Conservation (phyloP, 2,797 vertebrate species). For the Tadarida brasiliensis region DNA sequence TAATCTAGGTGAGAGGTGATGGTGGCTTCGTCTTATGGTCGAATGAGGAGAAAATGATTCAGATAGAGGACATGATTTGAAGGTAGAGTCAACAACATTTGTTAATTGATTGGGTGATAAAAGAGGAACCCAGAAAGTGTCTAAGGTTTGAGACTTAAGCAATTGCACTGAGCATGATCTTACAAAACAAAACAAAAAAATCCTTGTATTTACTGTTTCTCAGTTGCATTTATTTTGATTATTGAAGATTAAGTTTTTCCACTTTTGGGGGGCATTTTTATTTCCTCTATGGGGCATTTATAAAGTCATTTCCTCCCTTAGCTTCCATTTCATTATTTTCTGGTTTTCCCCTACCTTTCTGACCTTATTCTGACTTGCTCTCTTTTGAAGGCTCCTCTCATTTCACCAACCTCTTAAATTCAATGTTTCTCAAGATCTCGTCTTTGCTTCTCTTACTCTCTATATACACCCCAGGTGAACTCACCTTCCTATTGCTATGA, state of each 20-base stretch:
- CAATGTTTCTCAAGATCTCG: slow-evolving; percentile 25
- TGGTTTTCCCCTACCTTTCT: neutral
- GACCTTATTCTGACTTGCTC: neutral
- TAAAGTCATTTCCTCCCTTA: slow-evolving; percentile 19
- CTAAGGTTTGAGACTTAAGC: neutral
- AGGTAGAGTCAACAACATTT: slow-evolving; percentile 43
- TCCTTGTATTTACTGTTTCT: neutral
- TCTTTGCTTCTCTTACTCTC: neutral
- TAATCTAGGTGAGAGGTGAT: neutral
- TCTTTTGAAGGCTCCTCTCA: neutral
- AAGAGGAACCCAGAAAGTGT: neutral
- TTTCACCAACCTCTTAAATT: neutral
- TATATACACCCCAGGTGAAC: neutral
- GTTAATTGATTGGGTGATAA: neutral
- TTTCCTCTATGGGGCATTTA: slow-evolving; percentile 1
- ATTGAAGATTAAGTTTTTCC: neutral
- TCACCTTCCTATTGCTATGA: neutral
- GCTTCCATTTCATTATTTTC: slow-evolving; percentile 57
- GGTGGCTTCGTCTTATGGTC: neutral
- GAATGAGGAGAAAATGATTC: slow-evolving; percentile 25
- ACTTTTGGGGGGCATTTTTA: neutral
- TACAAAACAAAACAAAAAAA: neutral
- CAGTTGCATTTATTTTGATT: slow-evolving; percentile 52
- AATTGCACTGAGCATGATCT: neutral
- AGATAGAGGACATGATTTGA: neutral